Evolutionary conservation across 2,113 vertebrate genomes (phyloP), one percentile per base, ranked within the genome.

Genomic region (Ahaetulla prasina): DNA sequence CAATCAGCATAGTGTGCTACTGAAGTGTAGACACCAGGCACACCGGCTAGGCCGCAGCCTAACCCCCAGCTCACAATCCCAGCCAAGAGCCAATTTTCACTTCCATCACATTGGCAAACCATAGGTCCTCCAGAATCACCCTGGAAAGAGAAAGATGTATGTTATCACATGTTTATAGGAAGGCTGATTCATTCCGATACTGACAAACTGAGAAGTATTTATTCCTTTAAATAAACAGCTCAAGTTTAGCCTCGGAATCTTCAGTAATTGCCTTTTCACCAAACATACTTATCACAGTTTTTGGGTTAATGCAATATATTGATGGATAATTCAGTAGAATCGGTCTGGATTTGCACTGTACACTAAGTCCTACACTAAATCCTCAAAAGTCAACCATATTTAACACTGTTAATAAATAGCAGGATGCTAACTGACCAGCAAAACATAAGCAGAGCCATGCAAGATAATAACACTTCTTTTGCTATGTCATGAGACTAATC

Each of bases 61-160:
- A 20, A 25, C 1, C 95, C 95, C 95, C 96, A 97, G 50, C 95
- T 96, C 43, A 95, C 94, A 9, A 96, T 8, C 5, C 96, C 96
- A 35, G 91, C 91, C 49, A 96, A 95, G 94, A 96, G 93, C 92
- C 96, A 97, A 22, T 80, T 80, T 39, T 93, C 95, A 94, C 2
- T 57, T 91, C 4, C n/a, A 80, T 43, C 88, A 30, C 57, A 0
- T 3, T 94, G 50, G 87, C 96, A 97, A 20, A 94, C 92, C 92
- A 96, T 53, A 23, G 96, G 95, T 10, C 95, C 96, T 57, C 97
- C 95, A 0, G 96, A 97, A 35, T 97, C 96, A 47, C 95, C 95
- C 96, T 97, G 63, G 1, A 85, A 10, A 92, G 50, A 93, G 39
- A 88, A 39, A 90, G 43, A 53, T 22, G 23, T 22, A 16, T 39